Percentiles rank a stretch among this genome's conserved stretches.
These are phyloP conservation scores for Scolopax bukidnonensis DNA, from an alignment of 2,797 vertebrate genomes.

Conservation along the genomic window DNA sequence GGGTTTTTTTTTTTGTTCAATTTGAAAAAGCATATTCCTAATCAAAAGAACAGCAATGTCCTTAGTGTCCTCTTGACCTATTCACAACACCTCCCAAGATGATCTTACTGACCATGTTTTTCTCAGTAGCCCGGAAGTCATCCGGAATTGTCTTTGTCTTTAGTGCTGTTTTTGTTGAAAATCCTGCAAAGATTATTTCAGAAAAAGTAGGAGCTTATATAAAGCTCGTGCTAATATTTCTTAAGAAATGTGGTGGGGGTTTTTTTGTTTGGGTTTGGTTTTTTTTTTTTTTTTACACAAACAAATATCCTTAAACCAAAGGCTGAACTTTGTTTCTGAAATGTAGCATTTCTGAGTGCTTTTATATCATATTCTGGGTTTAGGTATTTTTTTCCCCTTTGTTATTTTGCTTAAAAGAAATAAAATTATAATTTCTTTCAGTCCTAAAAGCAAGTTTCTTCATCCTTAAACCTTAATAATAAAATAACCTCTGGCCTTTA, in stretches of 20 bases:
- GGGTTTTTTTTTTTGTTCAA: neutral
- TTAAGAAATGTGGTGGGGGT: neutral
- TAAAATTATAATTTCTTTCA: neutral
- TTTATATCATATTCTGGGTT: neutral
- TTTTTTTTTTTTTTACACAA: neutral
- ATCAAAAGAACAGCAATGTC: neutral
- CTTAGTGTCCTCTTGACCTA: neutral
- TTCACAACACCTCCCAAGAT: neutral
- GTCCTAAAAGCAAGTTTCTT: neutral
- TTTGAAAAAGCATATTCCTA: neutral
- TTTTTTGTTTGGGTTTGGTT: too few relatives aligned
- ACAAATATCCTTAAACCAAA: neutral
- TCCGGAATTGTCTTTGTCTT: neutral
- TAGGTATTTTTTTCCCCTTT: neutral
- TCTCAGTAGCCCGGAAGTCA: neutral
- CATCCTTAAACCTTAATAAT: neutral
- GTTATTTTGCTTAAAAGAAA: neutral
- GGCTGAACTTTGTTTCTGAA: neutral
- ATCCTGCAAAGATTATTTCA: neutral
- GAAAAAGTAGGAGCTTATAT: neutral
- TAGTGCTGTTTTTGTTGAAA: neutral
- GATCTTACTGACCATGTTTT: neutral
- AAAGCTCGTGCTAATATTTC: neutral
- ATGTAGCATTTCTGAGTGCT: neutral
- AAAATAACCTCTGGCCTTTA: neutral